Percentiles rank a stretch among this genome's conserved stretches.
Conservation (phyloP, 2,797 vertebrate species). For the Pristis pectinata region DNA sequence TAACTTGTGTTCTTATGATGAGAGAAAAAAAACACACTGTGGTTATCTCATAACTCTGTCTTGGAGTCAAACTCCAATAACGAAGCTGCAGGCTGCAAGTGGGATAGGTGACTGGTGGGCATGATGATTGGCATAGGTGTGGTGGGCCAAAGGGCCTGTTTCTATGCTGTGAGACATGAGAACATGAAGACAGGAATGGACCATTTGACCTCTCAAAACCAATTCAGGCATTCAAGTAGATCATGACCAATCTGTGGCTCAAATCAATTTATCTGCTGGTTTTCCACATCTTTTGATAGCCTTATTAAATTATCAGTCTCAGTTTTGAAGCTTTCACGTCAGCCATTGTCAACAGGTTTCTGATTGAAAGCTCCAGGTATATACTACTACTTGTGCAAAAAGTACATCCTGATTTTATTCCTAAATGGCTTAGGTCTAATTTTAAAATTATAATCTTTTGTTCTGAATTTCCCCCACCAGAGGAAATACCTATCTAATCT, state of each 20-base stretch:
- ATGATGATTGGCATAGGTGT: too few species aligned
- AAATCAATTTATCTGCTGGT: neutral
- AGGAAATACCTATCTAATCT: constrained; percentile 30
- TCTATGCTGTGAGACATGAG: neutral
- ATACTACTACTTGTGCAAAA: neutral
- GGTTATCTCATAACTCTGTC: too few species aligned
- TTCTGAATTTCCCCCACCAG: constrained; percentile 2
- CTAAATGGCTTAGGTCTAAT: neutral
- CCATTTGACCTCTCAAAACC: neutral
- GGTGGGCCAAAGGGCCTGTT: too few species aligned
- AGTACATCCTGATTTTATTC: neutral
- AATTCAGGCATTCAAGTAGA: neutral
- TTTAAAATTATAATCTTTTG: constrained; percentile 25
- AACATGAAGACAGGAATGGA: neutral
- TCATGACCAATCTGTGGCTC: neutral
- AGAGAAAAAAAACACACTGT: too few species aligned
- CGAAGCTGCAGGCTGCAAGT: too few species aligned
- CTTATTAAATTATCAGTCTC: neutral
- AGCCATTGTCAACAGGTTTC: neutral
- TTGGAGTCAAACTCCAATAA: too few species aligned
- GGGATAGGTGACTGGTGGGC: too few species aligned
- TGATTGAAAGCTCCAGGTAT: neutral
- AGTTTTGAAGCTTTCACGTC: neutral
- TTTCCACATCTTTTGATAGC: neutral
- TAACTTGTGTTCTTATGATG: too few species aligned